phyloP scores from a whole-genome alignment of 2,113 vertebrate species.

The Cephalopterus ornatus region DNA sequence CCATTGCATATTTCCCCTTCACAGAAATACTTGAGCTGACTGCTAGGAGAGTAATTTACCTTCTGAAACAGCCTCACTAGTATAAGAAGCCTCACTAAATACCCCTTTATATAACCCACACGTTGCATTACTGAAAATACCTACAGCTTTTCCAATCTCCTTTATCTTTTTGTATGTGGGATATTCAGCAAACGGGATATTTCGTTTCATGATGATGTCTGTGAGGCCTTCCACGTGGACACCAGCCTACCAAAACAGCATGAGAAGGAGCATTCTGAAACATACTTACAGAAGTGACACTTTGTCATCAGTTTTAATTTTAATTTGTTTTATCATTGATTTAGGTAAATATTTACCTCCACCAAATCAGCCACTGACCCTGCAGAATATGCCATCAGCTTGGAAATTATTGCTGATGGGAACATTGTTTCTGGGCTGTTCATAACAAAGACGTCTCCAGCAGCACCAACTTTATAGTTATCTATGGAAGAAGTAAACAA shows the following conservation, averaged over 20 bases:
- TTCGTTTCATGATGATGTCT: slow-evolving; percentile 71
- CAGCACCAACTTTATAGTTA: slow-evolving; percentile 77
- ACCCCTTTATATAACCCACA: not conserved
- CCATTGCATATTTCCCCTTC: not conserved
- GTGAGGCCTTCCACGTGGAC: slow-evolving; percentile 80
- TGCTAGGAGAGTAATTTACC: not conserved
- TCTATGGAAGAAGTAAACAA: slow-evolving; percentile 52
- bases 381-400: slow-evolving; percentile 71
- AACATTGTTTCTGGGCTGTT: slow-evolving; percentile 79
- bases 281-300: not conserved
- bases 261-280: not conserved
- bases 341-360: slow-evolving; percentile 75
- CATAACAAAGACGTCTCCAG: slow-evolving; percentile 76
- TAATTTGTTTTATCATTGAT: not conserved
- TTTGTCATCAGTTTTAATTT: not conserved
- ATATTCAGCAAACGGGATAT: slow-evolving; percentile 47
- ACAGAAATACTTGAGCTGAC: not conserved
- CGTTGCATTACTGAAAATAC: not conserved
- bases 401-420: slow-evolving; percentile 77
- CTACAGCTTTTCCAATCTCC: slow-evolving; percentile 77
- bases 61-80: not conserved
- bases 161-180: slow-evolving; percentile 76
- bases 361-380: slow-evolving; percentile 79
- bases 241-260: slow-evolving; percentile 69
- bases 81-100: not conserved